Percentiles rank a stretch among this genome's conserved stretches.
These are phyloP conservation scores for Formicarius rufipectus DNA, from an alignment of 2,113 vertebrate genomes.

Conservation along the genomic window DNA sequence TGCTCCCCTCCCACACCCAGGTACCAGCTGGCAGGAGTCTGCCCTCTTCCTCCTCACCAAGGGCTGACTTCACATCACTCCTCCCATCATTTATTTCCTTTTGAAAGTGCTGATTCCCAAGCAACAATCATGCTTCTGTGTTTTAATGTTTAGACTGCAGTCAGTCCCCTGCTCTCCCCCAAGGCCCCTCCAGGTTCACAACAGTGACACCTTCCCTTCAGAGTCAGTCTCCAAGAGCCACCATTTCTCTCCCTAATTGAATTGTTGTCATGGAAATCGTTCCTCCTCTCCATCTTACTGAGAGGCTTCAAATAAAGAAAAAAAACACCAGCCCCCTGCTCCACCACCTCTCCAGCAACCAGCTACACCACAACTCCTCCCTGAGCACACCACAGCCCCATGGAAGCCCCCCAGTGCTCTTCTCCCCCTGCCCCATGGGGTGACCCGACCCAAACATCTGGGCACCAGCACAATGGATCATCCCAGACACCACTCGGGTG, in stretches of 20 bases:
- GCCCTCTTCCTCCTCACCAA: neutral
- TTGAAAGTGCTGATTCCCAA: neutral
- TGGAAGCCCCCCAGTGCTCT: neutral
- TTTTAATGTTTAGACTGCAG: neutral
- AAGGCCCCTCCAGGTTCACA: neutral
- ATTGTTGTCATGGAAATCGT: conserved; percentile 77
- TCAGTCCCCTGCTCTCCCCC: neutral
- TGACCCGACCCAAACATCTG: fast-evolving
- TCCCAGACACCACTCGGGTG: fast-evolving
- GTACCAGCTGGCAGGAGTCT: neutral
- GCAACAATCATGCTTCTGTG: neutral
- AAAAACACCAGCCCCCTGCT: neutral
- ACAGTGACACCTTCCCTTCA: conserved; percentile 18
- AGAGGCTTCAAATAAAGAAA: neutral
- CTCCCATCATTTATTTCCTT: neutral
- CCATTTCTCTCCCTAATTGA: conserved; percentile 38
- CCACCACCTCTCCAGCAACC: neutral
- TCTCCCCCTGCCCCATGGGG: neutral
- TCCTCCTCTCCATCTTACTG: conserved; percentile 45
- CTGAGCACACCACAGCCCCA: fast-evolving
- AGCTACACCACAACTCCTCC: neutral
- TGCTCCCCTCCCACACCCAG: neutral
- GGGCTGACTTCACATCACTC: neutral
- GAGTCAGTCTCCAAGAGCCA: neutral
- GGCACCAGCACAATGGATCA: fast-evolving